A percentile compares a stretch with the other conserved stretches of the same genome.
These are phyloP conservation scores for Drosophila nigricruria DNA, from an alignment of 2,888 invertebrate genomes.

Conservation along the genomic window DNA sequence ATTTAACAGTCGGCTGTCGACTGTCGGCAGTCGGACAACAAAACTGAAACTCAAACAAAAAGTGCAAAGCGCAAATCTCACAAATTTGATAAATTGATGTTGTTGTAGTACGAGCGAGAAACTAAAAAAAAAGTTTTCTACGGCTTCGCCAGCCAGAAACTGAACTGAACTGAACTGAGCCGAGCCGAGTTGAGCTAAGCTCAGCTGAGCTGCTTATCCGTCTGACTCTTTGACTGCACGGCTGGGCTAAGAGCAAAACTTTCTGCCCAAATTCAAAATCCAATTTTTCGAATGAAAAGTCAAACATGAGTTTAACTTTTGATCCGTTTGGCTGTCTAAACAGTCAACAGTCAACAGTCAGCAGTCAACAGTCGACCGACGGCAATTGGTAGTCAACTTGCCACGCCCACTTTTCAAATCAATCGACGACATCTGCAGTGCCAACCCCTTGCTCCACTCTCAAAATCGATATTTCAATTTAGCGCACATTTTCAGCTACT, in stretches of 20 bases:
- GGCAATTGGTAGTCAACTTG: constrained; percentile 29
- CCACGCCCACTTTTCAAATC: constrained; percentile 13
- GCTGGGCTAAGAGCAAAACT: constrained; percentile 60
- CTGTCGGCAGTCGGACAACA: constrained; percentile 6
- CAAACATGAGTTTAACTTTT: constrained; percentile 80
- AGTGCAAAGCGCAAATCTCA: constrained; percentile 67
- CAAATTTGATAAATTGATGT: constrained; percentile 80
- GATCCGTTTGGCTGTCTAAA: constrained; percentile 73
- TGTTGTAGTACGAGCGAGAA: constrained; percentile 51
- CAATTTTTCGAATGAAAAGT: constrained; percentile 81
- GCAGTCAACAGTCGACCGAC: constrained; percentile 49
- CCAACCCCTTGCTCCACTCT: not conserved
- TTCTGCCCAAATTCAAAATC: constrained; percentile 75
- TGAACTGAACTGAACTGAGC: constrained; percentile 22
- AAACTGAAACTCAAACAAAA: constrained; percentile 59
- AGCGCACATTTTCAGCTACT: constrained; percentile 63
- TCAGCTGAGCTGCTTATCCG: constrained; percentile 64
- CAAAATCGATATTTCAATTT: constrained; percentile 71
- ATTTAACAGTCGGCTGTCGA: constrained; percentile 20
- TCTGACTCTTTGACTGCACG: constrained; percentile 37
- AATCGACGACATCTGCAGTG: constrained; percentile 23
- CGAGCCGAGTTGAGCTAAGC: constrained; percentile 1
- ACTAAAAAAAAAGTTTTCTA: constrained; percentile 56
- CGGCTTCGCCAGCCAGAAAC: constrained; percentile 31
- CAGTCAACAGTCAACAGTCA: constrained; percentile 56